phyloP scores from a whole-genome alignment of 1,140 invertebrate species.

The Procambarus virginalis region DNA sequence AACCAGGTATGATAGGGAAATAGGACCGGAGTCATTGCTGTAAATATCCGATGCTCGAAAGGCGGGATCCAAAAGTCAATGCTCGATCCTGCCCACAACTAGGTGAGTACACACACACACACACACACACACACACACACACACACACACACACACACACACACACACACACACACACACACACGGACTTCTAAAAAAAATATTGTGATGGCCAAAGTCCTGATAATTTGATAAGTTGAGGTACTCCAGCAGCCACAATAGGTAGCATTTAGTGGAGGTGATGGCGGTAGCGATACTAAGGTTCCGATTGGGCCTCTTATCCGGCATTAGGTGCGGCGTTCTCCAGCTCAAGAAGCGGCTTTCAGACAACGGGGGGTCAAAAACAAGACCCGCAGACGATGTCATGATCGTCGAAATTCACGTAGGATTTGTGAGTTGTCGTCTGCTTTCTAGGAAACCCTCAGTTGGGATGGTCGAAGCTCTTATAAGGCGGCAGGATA shows the following conservation, averaged over 20 bases:
- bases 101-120: no score
- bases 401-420: slow-evolving; percentile 40
- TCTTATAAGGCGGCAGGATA: slow-evolving; percentile 11
- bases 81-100: no score
- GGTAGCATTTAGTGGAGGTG: slow-evolving; percentile 64
- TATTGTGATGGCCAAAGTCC: slow-evolving; percentile 43
- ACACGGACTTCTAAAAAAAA: neutral
- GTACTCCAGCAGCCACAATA: slow-evolving; percentile 57
- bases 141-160: slow-evolving; percentile 18
- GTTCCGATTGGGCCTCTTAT: slow-evolving; percentile 55
- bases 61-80: no score
- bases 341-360: slow-evolving; percentile 11
- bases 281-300: slow-evolving; percentile 63
- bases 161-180: slow-evolving; percentile 16
- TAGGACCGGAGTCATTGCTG: no score
- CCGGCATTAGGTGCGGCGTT: slow-evolving; percentile 56
- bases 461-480: slow-evolving; percentile 39
- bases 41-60: no score
- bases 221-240: slow-evolving; percentile 67
- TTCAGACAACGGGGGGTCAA: neutral
- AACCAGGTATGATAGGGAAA: no score
- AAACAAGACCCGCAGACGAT: neutral
- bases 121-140: neutral
- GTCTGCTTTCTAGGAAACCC: neutral
- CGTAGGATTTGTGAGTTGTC: neutral